Conservation (phyloP, 2,113 vertebrate species). For the Promerops cafer region DNA sequence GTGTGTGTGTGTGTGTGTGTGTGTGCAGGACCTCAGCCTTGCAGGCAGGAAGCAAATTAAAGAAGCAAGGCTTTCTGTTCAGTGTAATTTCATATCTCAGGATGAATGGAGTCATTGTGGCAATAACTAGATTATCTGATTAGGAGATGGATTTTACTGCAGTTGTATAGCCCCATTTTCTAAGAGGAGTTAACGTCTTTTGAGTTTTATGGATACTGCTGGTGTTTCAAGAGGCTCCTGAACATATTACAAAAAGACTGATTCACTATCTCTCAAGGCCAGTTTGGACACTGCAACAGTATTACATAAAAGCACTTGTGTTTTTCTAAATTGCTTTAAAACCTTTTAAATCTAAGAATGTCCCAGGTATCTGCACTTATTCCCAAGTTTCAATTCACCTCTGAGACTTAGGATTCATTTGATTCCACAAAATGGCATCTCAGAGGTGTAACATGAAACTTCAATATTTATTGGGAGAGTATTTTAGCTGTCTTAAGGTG, state of each 20-base stretch:
- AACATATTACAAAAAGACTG: neutral
- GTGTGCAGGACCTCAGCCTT: neutral
- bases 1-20: too few relatives aligned
- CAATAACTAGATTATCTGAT: neutral
- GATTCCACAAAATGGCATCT: neutral
- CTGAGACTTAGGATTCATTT: neutral
- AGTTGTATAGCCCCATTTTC: neutral
- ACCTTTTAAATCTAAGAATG: neutral
- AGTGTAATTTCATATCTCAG: neutral
- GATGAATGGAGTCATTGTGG: neutral
- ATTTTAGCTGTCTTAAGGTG: neutral
- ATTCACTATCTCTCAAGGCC: neutral
- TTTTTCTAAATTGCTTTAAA: neutral
- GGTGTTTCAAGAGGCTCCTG: neutral
- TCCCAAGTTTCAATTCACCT: neutral
- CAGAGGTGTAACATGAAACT: neutral
- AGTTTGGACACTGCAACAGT: neutral
- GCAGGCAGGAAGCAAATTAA: neutral
- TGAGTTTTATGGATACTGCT: neutral
- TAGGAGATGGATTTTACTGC: neutral
- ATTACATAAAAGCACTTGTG: neutral
- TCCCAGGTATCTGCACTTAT: neutral
- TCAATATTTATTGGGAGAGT: neutral
- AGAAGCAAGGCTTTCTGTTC: neutral
- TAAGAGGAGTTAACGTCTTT: neutral